phyloP scores from a whole-genome alignment of 2,888 invertebrate genomes.

The Drosophila rubida region DNA sequence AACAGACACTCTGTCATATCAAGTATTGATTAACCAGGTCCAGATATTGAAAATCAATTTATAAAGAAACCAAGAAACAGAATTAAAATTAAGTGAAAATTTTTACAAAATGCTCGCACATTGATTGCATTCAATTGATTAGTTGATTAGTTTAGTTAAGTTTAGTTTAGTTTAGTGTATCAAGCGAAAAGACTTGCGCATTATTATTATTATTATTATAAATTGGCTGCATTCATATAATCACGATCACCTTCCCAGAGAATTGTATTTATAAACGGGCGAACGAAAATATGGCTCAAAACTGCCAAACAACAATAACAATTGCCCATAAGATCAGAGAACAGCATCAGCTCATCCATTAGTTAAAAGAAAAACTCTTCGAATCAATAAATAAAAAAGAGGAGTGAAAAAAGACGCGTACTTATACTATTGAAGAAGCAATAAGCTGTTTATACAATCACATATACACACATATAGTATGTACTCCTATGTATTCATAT shows the following conservation, averaged over 20 bases:
- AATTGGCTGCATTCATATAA: slow-evolving; percentile 49
- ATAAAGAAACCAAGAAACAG: slow-evolving; percentile 22
- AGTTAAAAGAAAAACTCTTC: slow-evolving; percentile 25
- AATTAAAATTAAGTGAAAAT: slow-evolving; percentile 55
- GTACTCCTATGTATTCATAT: background rate
- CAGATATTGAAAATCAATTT: slow-evolving; percentile 9
- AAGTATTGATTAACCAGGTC: slow-evolving; percentile 50
- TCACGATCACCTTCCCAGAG: slow-evolving; percentile 15
- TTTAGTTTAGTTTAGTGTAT: slow-evolving; percentile 52
- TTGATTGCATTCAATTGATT: slow-evolving; percentile 52
- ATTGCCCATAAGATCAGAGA: slow-evolving; percentile 10
- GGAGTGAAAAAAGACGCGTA: slow-evolving; percentile 21
- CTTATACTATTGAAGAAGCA: slow-evolving; percentile 63
- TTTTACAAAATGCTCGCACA: slow-evolving; percentile 52
- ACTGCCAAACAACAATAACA: slow-evolving; percentile 39
- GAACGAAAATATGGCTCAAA: slow-evolving; percentile 25
- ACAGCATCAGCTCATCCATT: slow-evolving; percentile 30
- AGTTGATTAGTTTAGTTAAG: slow-evolving; percentile 14
- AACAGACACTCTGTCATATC: slow-evolving; percentile 59
- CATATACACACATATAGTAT: slow-evolving; percentile 21
- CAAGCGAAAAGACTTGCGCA: slow-evolving; percentile 71
- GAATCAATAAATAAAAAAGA: slow-evolving; percentile 12
- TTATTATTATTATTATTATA: slow-evolving; percentile 39
- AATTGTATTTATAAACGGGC: slow-evolving; percentile 13
- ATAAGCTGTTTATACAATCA: slow-evolving; percentile 77